Evolutionary conservation across 2,113 vertebrate genomes (phyloP), one percentile per base, ranked within the genome.

Genomic region (Ictalurus furcatus): DNA sequence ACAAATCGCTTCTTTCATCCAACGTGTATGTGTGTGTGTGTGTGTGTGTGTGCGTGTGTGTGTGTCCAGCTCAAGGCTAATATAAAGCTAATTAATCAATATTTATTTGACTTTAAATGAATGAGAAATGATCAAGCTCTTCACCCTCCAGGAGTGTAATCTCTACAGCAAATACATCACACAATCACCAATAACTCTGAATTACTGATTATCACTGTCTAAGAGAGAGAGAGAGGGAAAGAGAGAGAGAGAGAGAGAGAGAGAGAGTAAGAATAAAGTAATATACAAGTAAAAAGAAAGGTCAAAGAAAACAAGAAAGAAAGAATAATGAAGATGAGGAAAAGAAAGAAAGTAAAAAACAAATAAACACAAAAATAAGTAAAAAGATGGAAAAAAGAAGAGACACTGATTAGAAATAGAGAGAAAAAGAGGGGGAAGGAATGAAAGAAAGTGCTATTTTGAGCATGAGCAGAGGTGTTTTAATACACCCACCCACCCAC

Each of bases 81-180:
- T 92, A 94, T 94, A 93, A 92, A 94, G 88, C 93, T 95, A 94
- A 96, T 96, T 96, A 95, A 95, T 93, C 87, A 89, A 92, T 91
- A 93, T 90, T 94, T 94, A 92, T 91, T 90, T 91, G 78, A 92
- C 91, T 92, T 94, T 93, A 92, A 90, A 84, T 71, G 63, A 73
- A 58, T 84, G 85, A 87, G 81, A 87, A 67, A 85, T 74, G 86
- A 37, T 87, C 48, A 59, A 82, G 84, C 19, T 71, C 34, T 61
- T 84, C 34, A 82, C 85, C 88, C 89, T 80, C 56, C 40, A 76
- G 90, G 88, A 86, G 52, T 19, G 58, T 65, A 85, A 71, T 44
- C 54, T 88, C 54, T 48, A 28, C 52, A 25, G 19, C 30, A 58
- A 90, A 86, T 90, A 90, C 90, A 93, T 93, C 93, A 93, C 91